Evolutionary conservation across 2,888 invertebrate species (phyloP).

Genomic region (Masnerella sp.): DNA sequence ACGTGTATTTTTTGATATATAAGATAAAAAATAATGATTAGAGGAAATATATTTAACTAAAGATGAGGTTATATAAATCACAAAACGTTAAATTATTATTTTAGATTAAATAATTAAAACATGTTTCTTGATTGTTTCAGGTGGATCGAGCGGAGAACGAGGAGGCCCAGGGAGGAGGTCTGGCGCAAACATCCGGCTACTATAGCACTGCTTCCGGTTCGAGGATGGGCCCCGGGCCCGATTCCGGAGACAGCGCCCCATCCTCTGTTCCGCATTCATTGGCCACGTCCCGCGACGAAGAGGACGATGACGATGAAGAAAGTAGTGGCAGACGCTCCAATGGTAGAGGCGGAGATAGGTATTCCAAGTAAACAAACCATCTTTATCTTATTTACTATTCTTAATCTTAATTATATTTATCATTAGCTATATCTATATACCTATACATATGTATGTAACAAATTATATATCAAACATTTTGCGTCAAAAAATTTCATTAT

Average conservation of each 20-base stretch:
- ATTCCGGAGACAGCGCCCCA: conserved; percentile 76
- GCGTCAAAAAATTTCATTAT: too few relatives aligned
- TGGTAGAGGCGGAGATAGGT: conserved; percentile 74
- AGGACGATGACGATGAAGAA: conserved; percentile 80
- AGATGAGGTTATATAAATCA: too few relatives aligned
- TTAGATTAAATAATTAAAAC: neutral
- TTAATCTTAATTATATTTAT: too few relatives aligned
- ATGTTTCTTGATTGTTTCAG: conserved; percentile 60
- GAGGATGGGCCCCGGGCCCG: conserved; percentile 76
- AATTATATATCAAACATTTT: too few relatives aligned
- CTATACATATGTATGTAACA: too few relatives aligned
- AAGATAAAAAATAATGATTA: too few relatives aligned
- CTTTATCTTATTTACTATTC: too few relatives aligned
- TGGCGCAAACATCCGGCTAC: conserved; percentile 69
- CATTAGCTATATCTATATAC: too few relatives aligned
- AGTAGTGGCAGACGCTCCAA: conserved; percentile 73
- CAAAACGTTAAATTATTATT: too few relatives aligned
- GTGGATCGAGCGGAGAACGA: conserved; percentile 77
- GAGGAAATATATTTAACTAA: too few relatives aligned
- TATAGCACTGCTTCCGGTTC: conserved; percentile 73
- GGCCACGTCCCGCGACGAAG: conserved; percentile 84
- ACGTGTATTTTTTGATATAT: too few relatives aligned
- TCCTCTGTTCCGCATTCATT: conserved; percentile 79
- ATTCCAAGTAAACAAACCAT: neutral
- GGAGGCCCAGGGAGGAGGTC: conserved; percentile 73